These are phyloP conservation scores for Limnephilus auricula DNA, from an alignment of 2,888 invertebrate genomes.

Conservation along the genomic window DNA sequence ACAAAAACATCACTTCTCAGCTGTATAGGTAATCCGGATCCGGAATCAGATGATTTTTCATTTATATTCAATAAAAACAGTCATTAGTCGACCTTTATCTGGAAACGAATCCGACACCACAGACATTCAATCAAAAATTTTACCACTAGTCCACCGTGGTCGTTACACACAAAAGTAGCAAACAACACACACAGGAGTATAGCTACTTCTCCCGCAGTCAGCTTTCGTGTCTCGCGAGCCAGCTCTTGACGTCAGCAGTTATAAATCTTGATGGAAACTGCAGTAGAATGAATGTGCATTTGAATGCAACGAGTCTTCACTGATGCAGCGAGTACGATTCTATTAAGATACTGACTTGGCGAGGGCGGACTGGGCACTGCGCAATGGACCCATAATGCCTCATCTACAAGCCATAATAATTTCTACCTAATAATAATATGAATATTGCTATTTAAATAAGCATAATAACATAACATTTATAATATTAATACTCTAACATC, in stretches of 20 bases:
- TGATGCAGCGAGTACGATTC: slow-evolving; percentile 55
- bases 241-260: slow-evolving; percentile 11
- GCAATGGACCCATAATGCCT: slow-evolving; percentile 45
- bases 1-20: no score
- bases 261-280: slow-evolving; percentile 22
- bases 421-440: not conserved
- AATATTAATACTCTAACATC: no score
- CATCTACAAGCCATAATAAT: slow-evolving; percentile 19
- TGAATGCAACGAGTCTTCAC: slow-evolving; percentile 30
- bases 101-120: not conserved
- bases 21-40: no score
- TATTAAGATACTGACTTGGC: slow-evolving; percentile 69
- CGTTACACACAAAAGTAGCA: not conserved
- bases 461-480: no score
- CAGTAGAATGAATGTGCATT: slow-evolving; percentile 26
- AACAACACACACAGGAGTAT: not conserved
- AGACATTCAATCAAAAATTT: not conserved
- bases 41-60: no score
- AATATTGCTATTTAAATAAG: not conserved
- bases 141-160: not conserved
- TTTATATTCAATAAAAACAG: no score
- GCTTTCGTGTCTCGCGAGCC: not conserved
- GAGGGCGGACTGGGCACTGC: slow-evolving; percentile 69
- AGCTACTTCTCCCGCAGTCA: not conserved
- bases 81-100: no score